These are phyloP conservation scores for Phrynocephalus forsythii DNA, from an alignment of 2,797 vertebrate species.

Conservation along the genomic window DNA sequence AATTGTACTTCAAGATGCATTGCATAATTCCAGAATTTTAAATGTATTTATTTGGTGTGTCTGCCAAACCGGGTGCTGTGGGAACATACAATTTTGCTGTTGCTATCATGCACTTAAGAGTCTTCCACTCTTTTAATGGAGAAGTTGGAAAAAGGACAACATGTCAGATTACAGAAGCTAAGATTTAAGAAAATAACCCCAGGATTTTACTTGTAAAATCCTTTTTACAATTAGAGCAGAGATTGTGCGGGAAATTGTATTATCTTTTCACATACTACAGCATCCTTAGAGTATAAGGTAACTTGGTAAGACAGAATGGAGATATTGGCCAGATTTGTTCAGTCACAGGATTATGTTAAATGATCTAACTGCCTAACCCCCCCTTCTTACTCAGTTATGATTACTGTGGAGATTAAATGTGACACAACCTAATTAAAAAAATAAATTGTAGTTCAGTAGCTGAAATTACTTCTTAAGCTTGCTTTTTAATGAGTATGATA, in stretches of 20 bases:
- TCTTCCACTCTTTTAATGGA: conserved; percentile 35
- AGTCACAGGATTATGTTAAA: conserved; percentile 64
- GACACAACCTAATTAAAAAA: conserved; percentile 53
- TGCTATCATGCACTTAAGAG: fast-evolving
- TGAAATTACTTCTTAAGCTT: conserved; percentile 51
- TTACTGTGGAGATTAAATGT: conserved; percentile 65
- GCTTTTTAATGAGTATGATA: conserved; percentile 17
- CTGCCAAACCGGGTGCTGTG: conserved; percentile 11
- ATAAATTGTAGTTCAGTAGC: conserved; percentile 50
- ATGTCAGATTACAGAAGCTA: conserved; percentile 48
- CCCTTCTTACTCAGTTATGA: conserved; percentile 55
- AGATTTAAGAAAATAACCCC: conserved; percentile 55
- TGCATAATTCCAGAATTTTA: background rate
- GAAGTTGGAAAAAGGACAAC: conserved; percentile 33
- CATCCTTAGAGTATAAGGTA: conserved; percentile 53
- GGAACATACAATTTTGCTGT: conserved; percentile 32
- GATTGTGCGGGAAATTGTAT: conserved; percentile 35
- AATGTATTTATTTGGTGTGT: background rate
- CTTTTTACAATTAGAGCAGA: conserved; percentile 52
- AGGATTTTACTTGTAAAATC: conserved; percentile 64
- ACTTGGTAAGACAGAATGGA: conserved; percentile 59
- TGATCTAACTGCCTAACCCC: conserved; percentile 56
- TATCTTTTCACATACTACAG: conserved; percentile 51
- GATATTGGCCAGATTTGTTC: conserved; percentile 53
- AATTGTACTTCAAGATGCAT: background rate